Conservation (phyloP, 1,140 invertebrate species). For the Colletes latitarsis region DNA sequence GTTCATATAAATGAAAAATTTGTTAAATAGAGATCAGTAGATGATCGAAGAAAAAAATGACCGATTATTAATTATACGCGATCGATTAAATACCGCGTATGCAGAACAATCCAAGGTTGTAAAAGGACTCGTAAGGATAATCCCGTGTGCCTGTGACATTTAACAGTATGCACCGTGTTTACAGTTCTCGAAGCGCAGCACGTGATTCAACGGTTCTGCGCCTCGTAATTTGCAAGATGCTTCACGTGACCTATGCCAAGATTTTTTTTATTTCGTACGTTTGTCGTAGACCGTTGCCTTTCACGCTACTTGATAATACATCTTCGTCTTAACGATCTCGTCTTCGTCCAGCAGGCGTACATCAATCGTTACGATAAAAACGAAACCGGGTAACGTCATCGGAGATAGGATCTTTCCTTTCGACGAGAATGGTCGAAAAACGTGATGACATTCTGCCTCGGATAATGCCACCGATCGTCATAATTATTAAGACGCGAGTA, state of each 20-base stretch:
- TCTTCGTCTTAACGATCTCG: background rate
- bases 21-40: too few species aligned
- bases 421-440: background rate
- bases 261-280: background rate
- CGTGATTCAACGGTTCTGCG: slow-evolving; percentile 9
- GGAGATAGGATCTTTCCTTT: background rate
- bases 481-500: background rate
- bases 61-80: too few species aligned
- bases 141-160: slow-evolving; percentile 31
- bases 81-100: too few species aligned
- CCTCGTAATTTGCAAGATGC: slow-evolving; percentile 4
- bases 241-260: slow-evolving; percentile 33
- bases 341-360: background rate
- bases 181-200: background rate
- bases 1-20: too few species aligned
- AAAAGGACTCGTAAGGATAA: background rate
- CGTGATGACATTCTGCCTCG: background rate
- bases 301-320: slow-evolving; percentile 18
- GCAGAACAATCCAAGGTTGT: too few species aligned
- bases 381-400: too few species aligned
- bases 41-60: too few species aligned
- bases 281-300: slow-evolving; percentile 24
- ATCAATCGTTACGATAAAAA: background rate
- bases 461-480: background rate
- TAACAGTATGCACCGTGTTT: slow-evolving; percentile 14